Conservation (phyloP, 2,113 vertebrate genomes). For the Xenopus tropicalis region UCB_Xtro_10.0 CM004447.2:6205001-6205500, state of each 20-base stretch:
- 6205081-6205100: constrained; percentile 1
- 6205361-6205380: not conserved
- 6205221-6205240: not conserved
- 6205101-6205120: constrained; percentile 11
- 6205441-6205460: no score
- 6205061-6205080: not conserved
- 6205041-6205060: not conserved
- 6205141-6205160: not conserved
- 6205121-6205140: not conserved
- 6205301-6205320: not conserved
- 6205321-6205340: not conserved
- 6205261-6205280: not conserved
- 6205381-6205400: no score
- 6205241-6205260: not conserved
- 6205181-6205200: not conserved
- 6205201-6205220: constrained; percentile 12
- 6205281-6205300: not conserved
- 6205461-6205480: no score
- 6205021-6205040: not conserved
- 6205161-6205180: constrained; percentile 7
- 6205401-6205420: no score
- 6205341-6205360: not conserved
- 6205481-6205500: no score
- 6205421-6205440: no score
- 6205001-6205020: not conserved